A percentile compares a stretch with the other conserved stretches of the same genome.
These are phyloP conservation scores for Apolygus lucorum DNA, from an alignment of 1,140 invertebrate species.

Conservation along the genomic window DNA sequence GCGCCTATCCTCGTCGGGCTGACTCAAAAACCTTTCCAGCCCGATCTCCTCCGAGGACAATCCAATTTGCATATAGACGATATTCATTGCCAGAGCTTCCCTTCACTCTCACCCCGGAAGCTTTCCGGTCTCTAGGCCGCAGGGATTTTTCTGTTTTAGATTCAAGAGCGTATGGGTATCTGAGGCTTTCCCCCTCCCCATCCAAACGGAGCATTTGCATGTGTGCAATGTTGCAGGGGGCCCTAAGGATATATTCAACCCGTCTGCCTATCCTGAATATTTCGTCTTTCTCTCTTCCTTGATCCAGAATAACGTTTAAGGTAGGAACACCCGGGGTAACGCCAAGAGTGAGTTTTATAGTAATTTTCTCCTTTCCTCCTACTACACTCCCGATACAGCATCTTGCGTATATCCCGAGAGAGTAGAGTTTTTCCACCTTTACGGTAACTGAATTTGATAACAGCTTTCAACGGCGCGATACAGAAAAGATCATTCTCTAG, in stretches of 20 bases:
- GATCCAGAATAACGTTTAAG: neutral
- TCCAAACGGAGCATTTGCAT: constrained; percentile 4
- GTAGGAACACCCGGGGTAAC: neutral
- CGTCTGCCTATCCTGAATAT: neutral
- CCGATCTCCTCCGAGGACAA: constrained; percentile 18
- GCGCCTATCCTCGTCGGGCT: too few relatives aligned
- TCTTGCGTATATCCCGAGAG: too few relatives aligned
- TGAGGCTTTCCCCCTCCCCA: constrained; percentile 1
- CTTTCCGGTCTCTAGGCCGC: neutral
- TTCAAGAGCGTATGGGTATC: constrained; percentile 9
- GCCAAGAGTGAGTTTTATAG: neutral
- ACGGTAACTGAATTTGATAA: too few relatives aligned
- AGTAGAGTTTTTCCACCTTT: too few relatives aligned
- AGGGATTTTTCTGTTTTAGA: constrained; percentile 22
- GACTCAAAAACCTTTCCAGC: constrained; percentile 1
- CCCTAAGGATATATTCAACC: neutral
- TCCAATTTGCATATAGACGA: constrained; percentile 24
- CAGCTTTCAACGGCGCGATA: too few relatives aligned
- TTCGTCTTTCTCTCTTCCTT: neutral
- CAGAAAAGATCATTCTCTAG: too few relatives aligned
- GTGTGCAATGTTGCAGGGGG: neutral
- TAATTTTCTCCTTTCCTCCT: neutral
- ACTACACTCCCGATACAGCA: too few relatives aligned
- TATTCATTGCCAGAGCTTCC: constrained; percentile 17
- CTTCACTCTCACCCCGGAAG: neutral